Conservation (phyloP, 2,888 invertebrate species). For the Schrankia costaestrigalis region DNA sequence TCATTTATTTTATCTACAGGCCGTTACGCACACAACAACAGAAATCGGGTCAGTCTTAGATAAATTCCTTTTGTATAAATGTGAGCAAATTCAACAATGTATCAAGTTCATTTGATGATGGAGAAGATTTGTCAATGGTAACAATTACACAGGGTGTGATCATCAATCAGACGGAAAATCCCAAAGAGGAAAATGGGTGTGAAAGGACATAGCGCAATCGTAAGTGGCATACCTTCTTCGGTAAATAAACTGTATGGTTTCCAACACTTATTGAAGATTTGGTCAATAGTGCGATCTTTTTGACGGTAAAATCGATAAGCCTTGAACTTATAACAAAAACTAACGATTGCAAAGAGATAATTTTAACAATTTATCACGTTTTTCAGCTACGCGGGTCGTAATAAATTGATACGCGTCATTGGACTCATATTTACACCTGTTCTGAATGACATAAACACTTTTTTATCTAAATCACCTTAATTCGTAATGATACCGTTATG, state of each 20-base stretch:
- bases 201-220: constrained; percentile 14
- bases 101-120: constrained; percentile 1
- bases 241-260: too few relatives aligned
- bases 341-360: constrained; percentile 3
- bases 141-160: constrained; percentile 5
- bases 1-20: constrained; percentile 20
- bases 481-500: constrained; percentile 25
- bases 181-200: too few relatives aligned
- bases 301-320: constrained; percentile 5
- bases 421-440: constrained; percentile 17
- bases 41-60: too few relatives aligned
- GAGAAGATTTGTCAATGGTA: constrained; percentile 10
- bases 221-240: too few relatives aligned
- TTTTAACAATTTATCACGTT: constrained; percentile 4
- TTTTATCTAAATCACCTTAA: constrained; percentile 17
- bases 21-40: too few relatives aligned
- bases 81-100: constrained; percentile 5
- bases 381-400: constrained; percentile 12
- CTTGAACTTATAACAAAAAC: constrained; percentile 6
- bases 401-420: constrained; percentile 14
- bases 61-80: constrained; percentile 2
- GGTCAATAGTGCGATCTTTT: too few relatives aligned
- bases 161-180: constrained; percentile 14
- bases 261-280: too few relatives aligned
- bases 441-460: constrained; percentile 22